Evolutionary conservation across 2,888 invertebrate genomes (phyloP), one percentile per base, ranked within the genome.

Genomic region (Conistra vaccinii): DNA sequence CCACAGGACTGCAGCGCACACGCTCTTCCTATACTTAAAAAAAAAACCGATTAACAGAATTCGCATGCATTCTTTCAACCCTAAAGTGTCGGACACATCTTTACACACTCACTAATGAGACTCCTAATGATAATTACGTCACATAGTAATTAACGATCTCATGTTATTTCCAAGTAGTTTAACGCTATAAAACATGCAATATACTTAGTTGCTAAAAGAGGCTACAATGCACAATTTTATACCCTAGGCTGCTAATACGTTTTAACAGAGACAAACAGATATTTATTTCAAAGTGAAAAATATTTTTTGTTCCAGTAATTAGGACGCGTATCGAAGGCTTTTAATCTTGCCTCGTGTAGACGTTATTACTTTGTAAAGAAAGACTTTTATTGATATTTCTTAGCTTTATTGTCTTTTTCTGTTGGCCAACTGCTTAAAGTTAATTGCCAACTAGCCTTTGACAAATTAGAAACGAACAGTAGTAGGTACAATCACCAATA

Each of bases 71-170:
- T 35, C 35, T 35, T 35, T 35, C 6, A 35, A n/a, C n/a, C 4
- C 9, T 42, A 51, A 58, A 63, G n/a, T 69, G 75, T 61, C 35
- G 55, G 51, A 51, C 32, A 65, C 14, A 20, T 23, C 35, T 42
- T 62, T 45, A 39, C 20, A 39, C 23, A 45, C 32, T 20, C 29
- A 57, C 26, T 78, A 81, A 81, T 78, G 58, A 62, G 32, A 58
- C 5, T 42, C 20, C n/a, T 45, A 48, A 48, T 48, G 1, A 48
- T 48, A 48, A 48, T 48, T 48, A 48, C 48, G 48, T 57, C 55
- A 61, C 29, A 23, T 9, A 67, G 48, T 82, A 81, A 83, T 83
- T 68, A 82, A 81, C 63, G 55, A 51, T 39, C 26, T 48, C 42
- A 26, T 73, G 70, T 74, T 68, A 53, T 58, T 72, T 77, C 60